phyloP scores from a whole-genome alignment of 2,888 invertebrate species.

The Dermolepida albohirtum region DNA sequence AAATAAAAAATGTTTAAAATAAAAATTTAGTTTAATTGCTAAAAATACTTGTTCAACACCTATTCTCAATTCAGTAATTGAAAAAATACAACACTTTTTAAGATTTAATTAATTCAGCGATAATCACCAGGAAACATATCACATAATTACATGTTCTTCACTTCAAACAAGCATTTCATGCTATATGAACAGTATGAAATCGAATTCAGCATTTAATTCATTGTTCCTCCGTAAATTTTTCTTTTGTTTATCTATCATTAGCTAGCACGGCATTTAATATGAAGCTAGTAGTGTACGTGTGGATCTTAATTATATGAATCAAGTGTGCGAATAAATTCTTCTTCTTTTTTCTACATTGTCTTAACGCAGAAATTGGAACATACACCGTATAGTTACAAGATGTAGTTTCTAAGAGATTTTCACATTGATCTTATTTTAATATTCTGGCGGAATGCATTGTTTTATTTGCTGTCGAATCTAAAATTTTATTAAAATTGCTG shows the following conservation, averaged over 20 bases:
- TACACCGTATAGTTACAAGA: conserved; percentile 12
- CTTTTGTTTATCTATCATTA: conserved; percentile 19
- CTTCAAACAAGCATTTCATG: neutral
- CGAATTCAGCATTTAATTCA: conserved; percentile 15
- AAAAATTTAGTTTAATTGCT: too few species aligned
- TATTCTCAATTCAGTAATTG: too few species aligned
- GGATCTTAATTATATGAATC: conserved; percentile 36
- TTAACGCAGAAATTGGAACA: conserved; percentile 43
- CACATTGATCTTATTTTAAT: conserved; percentile 12
- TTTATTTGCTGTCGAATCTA: too few species aligned
- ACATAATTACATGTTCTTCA: neutral
- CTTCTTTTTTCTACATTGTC: conserved; percentile 24
- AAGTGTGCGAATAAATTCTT: conserved; percentile 34
- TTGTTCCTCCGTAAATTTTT: conserved; percentile 13
- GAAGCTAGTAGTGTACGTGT: conserved; percentile 3
- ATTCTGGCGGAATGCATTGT: too few species aligned
- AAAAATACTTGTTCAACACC: too few species aligned
- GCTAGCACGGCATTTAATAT: conserved; percentile 8
- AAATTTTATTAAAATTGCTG: too few species aligned
- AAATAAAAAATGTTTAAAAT: too few species aligned
- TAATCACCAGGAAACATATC: neutral
- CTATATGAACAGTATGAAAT: neutral
- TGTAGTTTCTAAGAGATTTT: conserved; percentile 14
- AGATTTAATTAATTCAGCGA: too few species aligned
- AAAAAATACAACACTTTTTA: too few species aligned